Evolutionary conservation across 2,888 invertebrate genomes (phyloP), one percentile per base, ranked within the genome.

Genomic region (Lochmaea crataegi): DNA sequence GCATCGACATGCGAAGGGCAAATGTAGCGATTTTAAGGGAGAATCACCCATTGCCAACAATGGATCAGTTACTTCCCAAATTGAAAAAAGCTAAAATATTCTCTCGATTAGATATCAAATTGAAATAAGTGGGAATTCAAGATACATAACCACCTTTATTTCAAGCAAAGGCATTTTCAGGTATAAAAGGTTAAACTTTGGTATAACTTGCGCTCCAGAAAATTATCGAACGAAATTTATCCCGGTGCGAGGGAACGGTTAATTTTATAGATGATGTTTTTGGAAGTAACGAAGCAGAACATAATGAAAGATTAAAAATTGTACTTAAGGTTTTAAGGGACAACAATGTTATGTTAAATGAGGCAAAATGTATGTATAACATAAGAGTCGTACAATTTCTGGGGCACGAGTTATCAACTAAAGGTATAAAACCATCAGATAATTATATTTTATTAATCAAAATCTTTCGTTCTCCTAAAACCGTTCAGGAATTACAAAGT

Each of bases 1-100:
- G 85, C 74, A 75, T 85, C 38, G 84, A 85, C 71, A 85, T 84
- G 81, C 75, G 83, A 12, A 74, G 84, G 22, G 78, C 83, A 72
- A 84, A 85, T 76, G 75, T 73, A 68, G 83, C 84, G 5, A 80
- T 84, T 18, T 61, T 75, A 53, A 74, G 75, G 56, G 79, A 80
- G 67, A 78, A 80, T 65, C 77, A 75, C 64, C 80, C 80, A 10
- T 61, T 81, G 22, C 80, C 79, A 16, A 79, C 78, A 32, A 76
- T 82, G 38, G 81, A 82, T n/a, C 32, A 26, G 2, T 70, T 82
- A 58, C 71, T 78, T 70, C 72, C 78, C n/a, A 76, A 79, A 38
- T 65, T 84, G 12, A 70, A 77, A 79, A 41, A 69, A 80, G 67
- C 84, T 80, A 53, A 67, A 57, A 63, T 60, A 11, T 74, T 71